Conservation (phyloP, 2,797 vertebrate species). For the Poecilia gillii region DNA sequence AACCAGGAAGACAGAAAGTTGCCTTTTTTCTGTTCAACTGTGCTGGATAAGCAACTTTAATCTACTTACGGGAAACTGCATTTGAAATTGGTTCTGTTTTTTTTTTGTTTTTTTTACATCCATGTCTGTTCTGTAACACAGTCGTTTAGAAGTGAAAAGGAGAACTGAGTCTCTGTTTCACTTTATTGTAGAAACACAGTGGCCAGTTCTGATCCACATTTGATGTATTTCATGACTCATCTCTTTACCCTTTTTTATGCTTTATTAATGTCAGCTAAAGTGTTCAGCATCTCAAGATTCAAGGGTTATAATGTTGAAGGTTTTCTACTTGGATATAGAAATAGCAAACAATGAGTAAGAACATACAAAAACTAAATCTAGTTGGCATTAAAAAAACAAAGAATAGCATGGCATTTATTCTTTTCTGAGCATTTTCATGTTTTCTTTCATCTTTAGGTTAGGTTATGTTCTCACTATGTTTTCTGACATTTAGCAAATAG, state of each 20-base stretch:
- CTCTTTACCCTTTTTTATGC: neutral
- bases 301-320: neutral
- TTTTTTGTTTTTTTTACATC: neutral
- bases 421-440: neutral
- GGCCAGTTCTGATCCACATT: neutral
- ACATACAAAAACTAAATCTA: neutral
- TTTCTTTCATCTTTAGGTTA: neutral
- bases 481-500: too few species aligned
- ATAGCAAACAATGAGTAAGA: neutral
- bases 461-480: neutral
- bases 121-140: neutral
- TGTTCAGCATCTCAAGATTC: neutral
- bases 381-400: neutral
- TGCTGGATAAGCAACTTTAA: neutral
- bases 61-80: neutral
- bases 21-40: neutral
- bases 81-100: neutral
- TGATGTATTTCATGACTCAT: neutral
- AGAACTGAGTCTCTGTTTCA: slow-evolving; percentile 1
- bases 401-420: neutral
- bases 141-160: neutral
- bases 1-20: neutral
- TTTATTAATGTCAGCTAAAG: neutral
- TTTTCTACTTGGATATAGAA: neutral
- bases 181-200: neutral